Percentiles rank a stretch among this genome's conserved stretches.
Conservation (phyloP, 2,797 vertebrate species). For the Crypturellus tataupa region DNA sequence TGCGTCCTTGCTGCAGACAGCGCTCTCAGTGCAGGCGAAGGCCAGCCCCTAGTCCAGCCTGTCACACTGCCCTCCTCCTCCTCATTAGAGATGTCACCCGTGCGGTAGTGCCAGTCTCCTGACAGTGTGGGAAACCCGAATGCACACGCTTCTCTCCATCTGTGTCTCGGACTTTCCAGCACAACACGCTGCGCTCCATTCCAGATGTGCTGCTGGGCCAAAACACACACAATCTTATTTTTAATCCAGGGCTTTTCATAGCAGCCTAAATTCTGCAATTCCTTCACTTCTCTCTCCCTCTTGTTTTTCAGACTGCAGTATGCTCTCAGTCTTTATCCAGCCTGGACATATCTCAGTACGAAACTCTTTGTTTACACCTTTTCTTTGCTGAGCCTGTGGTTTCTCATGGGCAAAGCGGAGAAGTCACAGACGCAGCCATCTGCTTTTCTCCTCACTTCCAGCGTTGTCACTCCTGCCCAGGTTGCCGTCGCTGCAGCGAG, state of each 20-base stretch:
- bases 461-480: neutral
- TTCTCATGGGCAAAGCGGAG: constrained; percentile 9
- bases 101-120: neutral
- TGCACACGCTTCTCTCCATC: constrained; percentile 13
- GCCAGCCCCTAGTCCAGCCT: neutral
- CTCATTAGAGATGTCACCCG: neutral
- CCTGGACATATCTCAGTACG: fast-evolving
- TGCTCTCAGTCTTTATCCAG: neutral
- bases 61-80: neutral
- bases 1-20: neutral
- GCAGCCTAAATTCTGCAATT: neutral
- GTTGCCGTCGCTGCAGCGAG: neutral
- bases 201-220: neutral
- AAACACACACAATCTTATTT: constrained; percentile 52
- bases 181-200: fast-evolving
- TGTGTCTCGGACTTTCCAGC: constrained; percentile 20
- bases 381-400: neutral
- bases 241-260: constrained; percentile 15
- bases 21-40: fast-evolving
- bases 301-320: neutral
- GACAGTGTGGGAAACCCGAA: neutral
- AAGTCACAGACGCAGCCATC: neutral
- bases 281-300: neutral
- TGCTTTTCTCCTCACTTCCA: fast-evolving
- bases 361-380: constrained; percentile 57